These are phyloP conservation scores for Orestias chungarensis DNA, from an alignment of 2,797 vertebrate genomes.

Conservation along the genomic window DNA sequence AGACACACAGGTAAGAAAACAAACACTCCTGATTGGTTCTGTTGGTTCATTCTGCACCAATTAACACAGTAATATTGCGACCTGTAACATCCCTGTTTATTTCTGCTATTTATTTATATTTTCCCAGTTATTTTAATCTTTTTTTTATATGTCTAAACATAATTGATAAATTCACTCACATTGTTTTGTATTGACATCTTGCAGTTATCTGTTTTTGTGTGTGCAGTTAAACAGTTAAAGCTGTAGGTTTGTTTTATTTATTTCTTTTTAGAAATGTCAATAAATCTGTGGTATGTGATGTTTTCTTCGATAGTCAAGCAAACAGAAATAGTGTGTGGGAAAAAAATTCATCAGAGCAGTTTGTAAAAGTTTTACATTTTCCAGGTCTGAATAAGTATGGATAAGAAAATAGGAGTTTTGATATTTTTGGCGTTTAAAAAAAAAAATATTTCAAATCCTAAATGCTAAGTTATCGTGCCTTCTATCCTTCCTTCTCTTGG, in stretches of 20 bases:
- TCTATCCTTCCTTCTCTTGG: neutral
- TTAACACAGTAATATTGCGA: too few relatives aligned
- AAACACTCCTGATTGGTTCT: neutral
- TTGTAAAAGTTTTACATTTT: neutral
- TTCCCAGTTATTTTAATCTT: too few relatives aligned
- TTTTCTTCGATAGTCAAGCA: neutral
- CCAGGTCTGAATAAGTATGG: too few relatives aligned
- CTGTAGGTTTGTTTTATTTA: too few relatives aligned
- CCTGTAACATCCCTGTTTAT: neutral
- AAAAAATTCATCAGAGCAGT: neutral
- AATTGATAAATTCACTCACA: too few relatives aligned
- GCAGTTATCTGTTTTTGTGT: too few relatives aligned
- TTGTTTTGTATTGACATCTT: neutral
- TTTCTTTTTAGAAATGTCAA: neutral
- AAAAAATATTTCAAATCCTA: neutral
- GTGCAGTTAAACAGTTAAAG: too few relatives aligned
- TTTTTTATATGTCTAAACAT: neutral
- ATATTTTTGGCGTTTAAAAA: neutral
- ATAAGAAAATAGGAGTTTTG: neutral
- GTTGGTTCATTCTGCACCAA: too few relatives aligned
- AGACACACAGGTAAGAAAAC: constrained; percentile 53
- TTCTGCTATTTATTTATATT: too few relatives aligned
- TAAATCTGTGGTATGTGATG: neutral
- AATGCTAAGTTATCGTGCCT: neutral
- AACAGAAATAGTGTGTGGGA: neutral